A percentile compares a stretch with the other conserved stretches of the same genome.
Evolutionary conservation across 2,797 vertebrate genomes (phyloP).

Genomic region (Propithecus perrieri): DNA sequence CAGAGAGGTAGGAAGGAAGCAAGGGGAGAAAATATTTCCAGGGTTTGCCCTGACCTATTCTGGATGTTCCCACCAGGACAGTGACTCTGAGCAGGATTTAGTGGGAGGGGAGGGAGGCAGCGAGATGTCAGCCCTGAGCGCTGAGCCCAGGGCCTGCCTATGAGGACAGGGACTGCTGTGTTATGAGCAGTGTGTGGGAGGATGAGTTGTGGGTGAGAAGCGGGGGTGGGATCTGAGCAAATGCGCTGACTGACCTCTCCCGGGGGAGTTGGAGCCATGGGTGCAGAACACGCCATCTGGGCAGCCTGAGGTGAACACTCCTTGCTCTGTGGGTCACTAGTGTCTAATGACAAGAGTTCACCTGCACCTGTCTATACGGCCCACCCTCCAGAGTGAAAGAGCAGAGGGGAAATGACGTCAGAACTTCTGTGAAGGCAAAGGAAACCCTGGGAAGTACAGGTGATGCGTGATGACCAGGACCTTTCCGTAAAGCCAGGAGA

Average conservation of each 20-base stretch:
- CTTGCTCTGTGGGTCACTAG: not conserved
- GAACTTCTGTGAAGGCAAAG: not conserved
- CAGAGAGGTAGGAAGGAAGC: not conserved
- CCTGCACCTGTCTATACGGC: fast-evolving
- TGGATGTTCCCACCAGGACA: not conserved
- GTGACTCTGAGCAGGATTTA: not conserved
- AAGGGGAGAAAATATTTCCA: not conserved
- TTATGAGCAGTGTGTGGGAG: not conserved
- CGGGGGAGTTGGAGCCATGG: not conserved
- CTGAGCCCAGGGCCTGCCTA: not conserved
- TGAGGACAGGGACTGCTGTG: not conserved
- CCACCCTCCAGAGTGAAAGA: not conserved
- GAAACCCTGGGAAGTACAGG: not conserved
- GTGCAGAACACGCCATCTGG: not conserved
- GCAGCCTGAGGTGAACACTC: not conserved
- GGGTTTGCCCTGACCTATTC: not conserved
- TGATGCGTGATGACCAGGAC: not conserved
- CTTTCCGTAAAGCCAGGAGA: not conserved
- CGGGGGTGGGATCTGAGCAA: not conserved
- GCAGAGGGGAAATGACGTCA: not conserved
- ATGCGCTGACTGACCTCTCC: not conserved
- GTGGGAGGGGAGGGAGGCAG: not conserved
- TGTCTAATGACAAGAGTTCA: not conserved
- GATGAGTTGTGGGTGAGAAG: not conserved
- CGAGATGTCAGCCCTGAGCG: not conserved